Base-by-base conservation (phyloP, 2,797 vertebrate species). In the Rhinichthys osculus region DNA sequence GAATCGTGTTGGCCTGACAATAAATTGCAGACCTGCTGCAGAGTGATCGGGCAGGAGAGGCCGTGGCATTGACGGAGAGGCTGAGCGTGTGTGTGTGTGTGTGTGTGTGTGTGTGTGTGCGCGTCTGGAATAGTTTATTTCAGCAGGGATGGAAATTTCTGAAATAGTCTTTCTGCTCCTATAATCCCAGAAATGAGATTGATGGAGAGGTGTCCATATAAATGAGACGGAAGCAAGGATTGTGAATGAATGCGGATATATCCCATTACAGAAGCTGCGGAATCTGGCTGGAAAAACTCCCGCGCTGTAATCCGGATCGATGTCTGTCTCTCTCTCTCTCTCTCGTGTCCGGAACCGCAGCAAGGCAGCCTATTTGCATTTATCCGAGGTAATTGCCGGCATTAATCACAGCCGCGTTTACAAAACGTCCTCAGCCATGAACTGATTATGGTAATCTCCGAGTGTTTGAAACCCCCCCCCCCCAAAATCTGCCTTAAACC, bases 391-490 rank as follows among this genome's bases (percentile, higher is more conserved):
- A 95, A 95, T 94, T 94, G 92, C 89, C 35, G 74, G 86, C 93
- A 92, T 95, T 94, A 94, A 93, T 93, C 92, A 92, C 89, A 59
- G 78, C 86, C 85, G 82, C 91, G 90, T 93, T 94, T 93, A 91
- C 90, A 89, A 92, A 90, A 93, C 92, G 91, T 93, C 90, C 91
- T 93, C 90, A 92, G 89, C 93, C 93, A 87, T 92, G 90, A 92
- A 92, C 92, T 89, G 91, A 94, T 95, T 94, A 94, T 94, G 93
- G 85, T 94, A 94, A 95, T 94, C 88, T 82, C 86, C 5, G 42
- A 72, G 35, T 70, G 87, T 82, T 74, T 79, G 40, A 79, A 91
- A 86, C 89, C 89, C 47, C 44, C 42, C 8, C 40, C 8, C 40
- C 77, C 42, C 82, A 89, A 92, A 93, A 92, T 86, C 90, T 86